Base-by-base conservation (phyloP, 1,140 invertebrate genomes). In the Drosophila aff. region DNA sequence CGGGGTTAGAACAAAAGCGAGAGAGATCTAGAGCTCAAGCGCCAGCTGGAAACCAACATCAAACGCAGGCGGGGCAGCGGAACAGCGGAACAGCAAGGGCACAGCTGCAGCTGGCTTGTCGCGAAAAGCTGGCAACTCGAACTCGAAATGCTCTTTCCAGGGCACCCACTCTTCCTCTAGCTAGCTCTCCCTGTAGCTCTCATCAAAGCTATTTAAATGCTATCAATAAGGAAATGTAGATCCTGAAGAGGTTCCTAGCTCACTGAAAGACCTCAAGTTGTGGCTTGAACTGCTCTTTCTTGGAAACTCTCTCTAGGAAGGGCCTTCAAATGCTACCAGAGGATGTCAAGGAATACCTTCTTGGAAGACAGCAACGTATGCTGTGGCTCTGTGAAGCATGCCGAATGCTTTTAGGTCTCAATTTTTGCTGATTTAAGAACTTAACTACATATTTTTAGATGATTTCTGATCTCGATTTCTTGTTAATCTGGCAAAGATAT, bases 11-110 rank as follows among this genome's bases (percentile, higher is more conserved):
- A 16, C 13, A 10, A 2, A 38, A 55, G 52, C 52, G 5, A 10
- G 33, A 10, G 33, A 55, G 52, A 38, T 38, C 52, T 38, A 55
- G 33, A 10, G 33, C 52, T 40, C 52, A 55, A 40, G 52, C 52
- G 52, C 52, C 52, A 55, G 52, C 36, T 38, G 52, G 52, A 55
- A 55, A 55, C 52, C 52, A 55, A 55, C 33, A 55, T 55, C 52
- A 40, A 23, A 23, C 15, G 52, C 52, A 55, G 52, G 52, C 52
- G 49, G 8, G 5, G 16, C 49, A 50, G 33, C 33, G 23, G 2
- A 23, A 3, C 49, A n/a, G 52, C 52, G 47, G 8, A 10, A 26
- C 47, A 28, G 33, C 33, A 36, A 6, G 2, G 28, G 11, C 6
- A 28, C 50, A 33, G 50, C 28, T 52, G 50, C 50, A 33, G 50